Conservation (phyloP, 2,797 vertebrate species). For the Gallinago nigripennis region DNA sequence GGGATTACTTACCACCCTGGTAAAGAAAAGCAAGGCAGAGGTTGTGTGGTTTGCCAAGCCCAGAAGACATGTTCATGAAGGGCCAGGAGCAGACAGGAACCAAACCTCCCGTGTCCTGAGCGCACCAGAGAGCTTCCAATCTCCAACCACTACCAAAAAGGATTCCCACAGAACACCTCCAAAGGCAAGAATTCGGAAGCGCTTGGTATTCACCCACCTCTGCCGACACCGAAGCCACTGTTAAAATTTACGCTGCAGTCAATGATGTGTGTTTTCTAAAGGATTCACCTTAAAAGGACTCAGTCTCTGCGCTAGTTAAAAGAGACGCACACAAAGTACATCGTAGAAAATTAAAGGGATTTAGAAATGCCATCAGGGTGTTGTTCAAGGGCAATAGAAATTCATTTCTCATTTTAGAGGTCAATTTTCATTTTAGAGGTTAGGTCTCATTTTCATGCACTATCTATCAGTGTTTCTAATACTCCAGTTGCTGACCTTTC, state of each 20-base stretch:
- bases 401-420: slow-evolving; percentile 51
- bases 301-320: accelerated
- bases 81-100: not conserved
- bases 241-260: not conserved
- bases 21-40: not conserved
- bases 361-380: slow-evolving; percentile 15
- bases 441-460: slow-evolving; percentile 56
- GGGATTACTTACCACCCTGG: not conserved
- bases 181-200: not conserved
- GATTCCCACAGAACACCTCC: accelerated
- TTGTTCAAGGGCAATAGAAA: slow-evolving; percentile 8
- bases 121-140: not conserved
- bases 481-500: slow-evolving; percentile 32
- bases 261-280: accelerated
- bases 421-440: slow-evolving; percentile 41
- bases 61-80: accelerated
- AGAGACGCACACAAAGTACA: not conserved
- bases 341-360: not conserved
- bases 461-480: slow-evolving; percentile 53
- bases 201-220: not conserved
- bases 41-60: not conserved
- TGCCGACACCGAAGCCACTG: not conserved
- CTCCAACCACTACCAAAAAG: not conserved
- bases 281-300: not conserved
- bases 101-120: not conserved